Base-by-base conservation (phyloP, 2,113 vertebrate species). In the Grantiella picta region DNA sequence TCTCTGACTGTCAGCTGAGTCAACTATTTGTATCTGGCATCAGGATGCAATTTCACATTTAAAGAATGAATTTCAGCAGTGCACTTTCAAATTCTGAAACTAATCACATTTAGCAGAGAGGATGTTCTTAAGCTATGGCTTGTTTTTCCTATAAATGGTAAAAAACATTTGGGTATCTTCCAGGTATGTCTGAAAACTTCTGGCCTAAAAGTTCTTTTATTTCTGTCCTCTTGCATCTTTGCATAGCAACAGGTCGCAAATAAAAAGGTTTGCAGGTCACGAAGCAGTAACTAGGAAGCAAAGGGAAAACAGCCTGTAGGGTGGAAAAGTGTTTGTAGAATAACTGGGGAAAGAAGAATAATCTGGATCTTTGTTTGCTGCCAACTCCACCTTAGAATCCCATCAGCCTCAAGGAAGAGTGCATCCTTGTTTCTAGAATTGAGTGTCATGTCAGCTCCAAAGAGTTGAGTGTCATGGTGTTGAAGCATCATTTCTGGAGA, bases 101-200 rank as follows among this genome's bases (percentile, higher is more conserved):
- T 79, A 91, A 95, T 96, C 78, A 61, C 69, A 86, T 92, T 86
- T 77, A 89, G 70, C 45, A 96, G 60, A 23, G 24, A 81, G 63
- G 40, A 65, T 72, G 57, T 81, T 94, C 92, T 94, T 82, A 53
- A 94, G 64, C 0, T 0, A 65, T 71, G 11, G 12, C 45, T 86
- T 89, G 8, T 96, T 81, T 92, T 97, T 95, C 82, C 78, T 84
- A 27, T 49, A 76, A 47, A 24, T 96, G 82, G 91, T 89, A 97
- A 97, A 96, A 97, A 86, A 76, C 20, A 52, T 96, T 73, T 85
- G 71, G 86, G 79, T 80, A 28, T 40, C 24, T 91, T 96, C 94
- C 96, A 97, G 75, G n/a, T 72, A 31, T 44, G 21, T 82, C 94
- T 95, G 88, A 86, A 97, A 97, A 96, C 36, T 57, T 76, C 59